Conservation (phyloP, 2,797 vertebrate genomes). For the Megalops cyprinoides region DNA sequence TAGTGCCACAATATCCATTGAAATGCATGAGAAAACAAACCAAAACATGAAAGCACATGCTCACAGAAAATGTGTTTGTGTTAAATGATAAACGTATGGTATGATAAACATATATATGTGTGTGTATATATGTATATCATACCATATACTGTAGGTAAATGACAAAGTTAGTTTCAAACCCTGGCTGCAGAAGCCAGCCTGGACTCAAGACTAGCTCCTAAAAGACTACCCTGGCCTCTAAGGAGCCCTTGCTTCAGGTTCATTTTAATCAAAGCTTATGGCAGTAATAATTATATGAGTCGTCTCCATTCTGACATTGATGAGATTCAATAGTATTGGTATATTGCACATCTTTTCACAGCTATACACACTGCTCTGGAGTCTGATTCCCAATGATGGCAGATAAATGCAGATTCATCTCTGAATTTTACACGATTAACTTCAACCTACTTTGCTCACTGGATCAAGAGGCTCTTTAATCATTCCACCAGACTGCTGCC, state of each 20-base stretch:
- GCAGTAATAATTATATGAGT: not conserved
- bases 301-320: not conserved
- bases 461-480: conserved; percentile 50
- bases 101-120: too few relatives aligned
- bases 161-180: too few relatives aligned
- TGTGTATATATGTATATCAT: too few relatives aligned
- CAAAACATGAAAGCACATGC: too few relatives aligned
- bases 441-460: conserved; percentile 49
- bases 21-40: too few relatives aligned
- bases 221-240: too few relatives aligned
- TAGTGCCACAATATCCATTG: too few relatives aligned
- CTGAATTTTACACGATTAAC: conserved; percentile 57
- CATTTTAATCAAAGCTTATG: not conserved
- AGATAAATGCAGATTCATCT: conserved; percentile 52
- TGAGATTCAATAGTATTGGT: conserved; percentile 18
- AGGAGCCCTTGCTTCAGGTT: conserved; percentile 2
- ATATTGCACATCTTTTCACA: conserved; percentile 17
- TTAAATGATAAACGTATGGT: too few relatives aligned
- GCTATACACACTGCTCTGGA: conserved; percentile 13
- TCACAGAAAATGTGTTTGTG: too few relatives aligned
- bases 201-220: too few relatives aligned
- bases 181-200: too few relatives aligned
- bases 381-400: conserved; percentile 46
- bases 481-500: conserved; percentile 38
- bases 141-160: too few relatives aligned